phyloP scores from a whole-genome alignment of 1,140 invertebrate species.

The Hyphantria cunea region DNA sequence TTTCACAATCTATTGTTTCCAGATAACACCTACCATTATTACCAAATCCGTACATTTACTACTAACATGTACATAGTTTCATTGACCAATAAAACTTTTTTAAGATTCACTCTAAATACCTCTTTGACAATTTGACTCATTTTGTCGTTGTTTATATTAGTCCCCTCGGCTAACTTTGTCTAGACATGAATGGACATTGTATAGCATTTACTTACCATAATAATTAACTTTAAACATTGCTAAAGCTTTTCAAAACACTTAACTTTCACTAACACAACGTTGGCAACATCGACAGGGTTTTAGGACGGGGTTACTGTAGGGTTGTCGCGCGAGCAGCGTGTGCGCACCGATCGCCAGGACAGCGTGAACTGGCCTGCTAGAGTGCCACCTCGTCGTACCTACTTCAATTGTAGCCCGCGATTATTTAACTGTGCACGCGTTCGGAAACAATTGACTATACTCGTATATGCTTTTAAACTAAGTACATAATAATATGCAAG shows the following conservation, averaged over 20 bases:
- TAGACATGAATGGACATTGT: no score
- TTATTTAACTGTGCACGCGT: slow-evolving; percentile 79
- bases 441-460: slow-evolving; percentile 72
- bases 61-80: no score
- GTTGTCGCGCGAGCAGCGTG: slow-evolving; percentile 36
- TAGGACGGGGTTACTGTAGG: slow-evolving; percentile 23
- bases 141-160: no score
- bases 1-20: background rate
- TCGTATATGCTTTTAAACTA: slow-evolving; percentile 62
- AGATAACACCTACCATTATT: no score
- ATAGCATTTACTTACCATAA: slow-evolving; percentile 1
- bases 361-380: slow-evolving; percentile 57
- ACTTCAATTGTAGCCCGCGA: slow-evolving; percentile 73
- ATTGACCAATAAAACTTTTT: no score
- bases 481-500: slow-evolving; percentile 67
- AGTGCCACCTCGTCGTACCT: slow-evolving; percentile 57
- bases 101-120: no score
- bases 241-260: slow-evolving; percentile 17
- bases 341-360: slow-evolving; percentile 63
- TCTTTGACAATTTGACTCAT: no score
- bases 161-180: no score
- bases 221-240: slow-evolving; percentile 6
- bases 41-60: no score
- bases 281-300: slow-evolving; percentile 25
- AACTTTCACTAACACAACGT: slow-evolving; percentile 27